Conservation (phyloP, 2,888 invertebrate species). For the Phlogophora meticulosa region DNA sequence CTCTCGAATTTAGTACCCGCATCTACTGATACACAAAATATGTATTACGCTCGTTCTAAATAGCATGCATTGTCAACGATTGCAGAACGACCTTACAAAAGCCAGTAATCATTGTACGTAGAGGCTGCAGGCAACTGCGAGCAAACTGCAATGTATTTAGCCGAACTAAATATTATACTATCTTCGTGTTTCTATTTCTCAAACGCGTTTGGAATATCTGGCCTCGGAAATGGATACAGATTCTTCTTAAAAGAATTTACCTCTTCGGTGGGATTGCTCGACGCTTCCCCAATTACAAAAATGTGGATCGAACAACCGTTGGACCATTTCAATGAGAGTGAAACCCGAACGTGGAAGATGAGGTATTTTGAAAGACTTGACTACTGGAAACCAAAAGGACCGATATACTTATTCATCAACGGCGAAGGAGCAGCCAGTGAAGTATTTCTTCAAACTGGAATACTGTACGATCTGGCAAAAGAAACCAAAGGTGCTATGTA, state of each 20-base stretch:
- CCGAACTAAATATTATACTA: constrained; percentile 59
- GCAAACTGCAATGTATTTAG: constrained; percentile 58
- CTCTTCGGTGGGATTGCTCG: constrained; percentile 58
- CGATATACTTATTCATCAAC: constrained; percentile 81
- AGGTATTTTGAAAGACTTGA: constrained; percentile 81
- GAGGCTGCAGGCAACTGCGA: background rate
- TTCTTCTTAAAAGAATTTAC: constrained; percentile 72
- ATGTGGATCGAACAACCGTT: constrained; percentile 81
- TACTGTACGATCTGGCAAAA: constrained; percentile 80
- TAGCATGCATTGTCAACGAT: constrained; percentile 32
- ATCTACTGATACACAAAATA: constrained; percentile 46
- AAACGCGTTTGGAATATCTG: constrained; percentile 69
- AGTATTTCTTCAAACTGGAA: constrained; percentile 77
- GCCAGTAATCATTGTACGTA: constrained; percentile 4
- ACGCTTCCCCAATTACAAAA: constrained; percentile 63
- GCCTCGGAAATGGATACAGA: constrained; percentile 72
- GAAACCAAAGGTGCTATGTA: constrained; percentile 86
- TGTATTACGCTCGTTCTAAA: constrained; percentile 46
- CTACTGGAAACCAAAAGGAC: constrained; percentile 77
- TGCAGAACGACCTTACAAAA: constrained; percentile 8
- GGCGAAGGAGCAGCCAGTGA: constrained; percentile 80
- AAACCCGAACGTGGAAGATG: constrained; percentile 81
- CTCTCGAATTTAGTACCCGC: constrained; percentile 46
- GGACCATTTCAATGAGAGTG: constrained; percentile 80
- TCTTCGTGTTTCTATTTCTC: constrained; percentile 62